Evolutionary conservation across 1,140 invertebrate genomes (phyloP), one percentile per base, ranked within the genome.

Genomic region (Calephelis nemesis): DNA sequence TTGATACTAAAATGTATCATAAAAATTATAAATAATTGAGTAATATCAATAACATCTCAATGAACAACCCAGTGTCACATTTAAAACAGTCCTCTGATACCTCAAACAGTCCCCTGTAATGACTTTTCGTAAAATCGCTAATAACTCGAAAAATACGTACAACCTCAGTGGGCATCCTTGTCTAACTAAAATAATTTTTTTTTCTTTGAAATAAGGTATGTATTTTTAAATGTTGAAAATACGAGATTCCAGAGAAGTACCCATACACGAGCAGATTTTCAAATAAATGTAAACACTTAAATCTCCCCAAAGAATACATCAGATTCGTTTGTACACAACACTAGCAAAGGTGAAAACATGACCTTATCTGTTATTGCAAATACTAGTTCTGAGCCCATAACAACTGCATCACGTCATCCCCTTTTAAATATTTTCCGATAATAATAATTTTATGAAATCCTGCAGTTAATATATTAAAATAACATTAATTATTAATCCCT

Each of bases 211-310:
- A 15, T 9, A 52, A 15, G 50, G 15, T 8, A 15, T 9, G 1
- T n/a, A 19, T 15, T 52, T 15, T 52, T 4, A 15, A 15, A 52
- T 52, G 7, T 52, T 19, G 15, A 52, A 52, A 52, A 52, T 15
- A 50, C 49, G n/a, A 50, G 49, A n/a, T 50, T 50, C n/a, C 49
- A 50, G 49, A 50, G 49, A 12, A 49, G 10, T 49, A n/a, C 48
- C 48, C 48, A 30, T 30, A 30, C 30, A 19, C 19, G 19, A 19
- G 19, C 19, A 19, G 19, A 19, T 19, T 19, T 19, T 19, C 19
- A 19, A 19, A 19, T 19, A 19, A 19, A 19, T 19, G 19, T 19
- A 19, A 19, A 19, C 19, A 19, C 19, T 42, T 42, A 8, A 42
- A 42, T 42, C 42, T 42, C 42, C 42, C 8, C 6, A 7, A 45